A percentile compares a stretch with the other conserved stretches of the same genome.
Evolutionary conservation across 2,888 invertebrate species (phyloP).

Genomic region (Anodontia alba): DNA sequence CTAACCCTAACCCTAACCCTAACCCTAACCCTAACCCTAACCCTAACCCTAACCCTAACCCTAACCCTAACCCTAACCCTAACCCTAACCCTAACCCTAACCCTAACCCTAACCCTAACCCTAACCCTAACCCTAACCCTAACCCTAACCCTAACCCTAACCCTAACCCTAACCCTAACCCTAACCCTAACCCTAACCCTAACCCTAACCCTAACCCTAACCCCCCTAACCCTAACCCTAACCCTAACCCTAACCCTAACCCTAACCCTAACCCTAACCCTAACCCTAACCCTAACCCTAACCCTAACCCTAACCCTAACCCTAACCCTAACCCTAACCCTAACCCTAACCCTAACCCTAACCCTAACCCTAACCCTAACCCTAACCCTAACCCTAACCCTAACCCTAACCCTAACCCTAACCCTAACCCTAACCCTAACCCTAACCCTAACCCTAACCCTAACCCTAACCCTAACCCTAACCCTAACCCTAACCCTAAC

Average conservation of each 20-base stretch:
- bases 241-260: no score
- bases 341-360: neutral
- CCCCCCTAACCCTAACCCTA: no score
- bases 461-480: constrained; percentile 26
- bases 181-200: no score
- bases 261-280: neutral
- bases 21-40: neutral
- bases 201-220: no score
- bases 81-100: neutral
- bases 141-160: no score
- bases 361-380: no score
- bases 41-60: constrained; percentile 17
- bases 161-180: no score
- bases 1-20: constrained; percentile 21
- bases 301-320: constrained; percentile 17
- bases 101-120: neutral
- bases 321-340: constrained; percentile 15
- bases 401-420: constrained; percentile 8
- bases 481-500: constrained; percentile 1
- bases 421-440: constrained; percentile 29
- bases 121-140: no score
- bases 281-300: constrained; percentile 12
- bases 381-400: no score
- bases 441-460: constrained; percentile 33
- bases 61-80: no score